Evolutionary conservation across 1,140 invertebrate species (phyloP), one percentile per base, ranked within the genome.

Genomic region (Macrobrachium nipponense): DNA sequence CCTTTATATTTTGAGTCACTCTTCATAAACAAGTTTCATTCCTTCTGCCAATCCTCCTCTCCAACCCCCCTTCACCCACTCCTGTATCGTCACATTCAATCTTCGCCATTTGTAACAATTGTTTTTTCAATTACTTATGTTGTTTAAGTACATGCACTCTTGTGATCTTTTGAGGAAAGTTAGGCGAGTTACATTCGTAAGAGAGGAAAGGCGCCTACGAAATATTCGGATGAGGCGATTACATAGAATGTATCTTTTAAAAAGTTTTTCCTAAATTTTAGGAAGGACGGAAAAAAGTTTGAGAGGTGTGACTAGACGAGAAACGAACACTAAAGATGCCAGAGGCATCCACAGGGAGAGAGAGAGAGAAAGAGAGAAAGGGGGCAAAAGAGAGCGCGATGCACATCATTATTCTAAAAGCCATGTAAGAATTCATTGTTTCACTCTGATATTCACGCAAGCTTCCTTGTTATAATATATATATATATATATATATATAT

Each of bases 221-320:
- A 61, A 20, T 81, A 51, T 68, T 81, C 64, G 70, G 68, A 81
- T 70, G 51, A 81, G 64, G 23, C 43, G 80, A 81, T 70, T 81
- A 72, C 66, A 70, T 72, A 70, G 70, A 81, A 81, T 70, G 68
- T 70, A 72, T 70, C 64, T 72, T 81, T 59, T 70, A 72, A 72
- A 81, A 81, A 72, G 66, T 70, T 81, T 72, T 44, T 10, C 80
- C 58, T 70, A 60, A 72, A 81, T 58, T 70, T 70, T 70, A 60
- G 70, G 70, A 60, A 59, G 64, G 80, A 72, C 27, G 80, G 80
- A 81, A 81, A 72, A 72, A 81, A 81, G 80, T 70, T 70, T 81
- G 80, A 14, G 58, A 81, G 64, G 70, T 61, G 61, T 27, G 68
- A 72, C 36, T 43, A 43, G 18, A 72, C 43, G 20, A 66, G 66